Evolutionary conservation across 2,797 vertebrate species (phyloP).

Genomic region (Heteromormyrus szaboi): DNA sequence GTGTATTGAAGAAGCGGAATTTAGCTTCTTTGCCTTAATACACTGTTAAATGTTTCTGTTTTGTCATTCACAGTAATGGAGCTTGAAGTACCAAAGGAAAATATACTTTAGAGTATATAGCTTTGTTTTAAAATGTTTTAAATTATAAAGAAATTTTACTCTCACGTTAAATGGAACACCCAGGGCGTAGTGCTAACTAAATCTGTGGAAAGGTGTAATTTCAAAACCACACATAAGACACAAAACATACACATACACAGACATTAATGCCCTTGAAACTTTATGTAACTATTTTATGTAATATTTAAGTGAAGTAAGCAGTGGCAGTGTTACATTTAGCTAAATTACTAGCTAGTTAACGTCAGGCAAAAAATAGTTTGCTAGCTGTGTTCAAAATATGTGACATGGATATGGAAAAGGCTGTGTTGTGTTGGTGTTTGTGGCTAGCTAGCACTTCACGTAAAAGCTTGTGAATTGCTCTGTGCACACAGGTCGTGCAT

Average conservation of each 20-base stretch:
- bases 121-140: background rate
- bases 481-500: slow-evolving; percentile 74
- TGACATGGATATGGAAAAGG: background rate
- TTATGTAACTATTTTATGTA: background rate
- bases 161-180: background rate
- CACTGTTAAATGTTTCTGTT: background rate
- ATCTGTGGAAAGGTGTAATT: background rate
- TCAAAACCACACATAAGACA: background rate
- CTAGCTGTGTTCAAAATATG: background rate
- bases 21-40: background rate
- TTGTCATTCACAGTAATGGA: background rate
- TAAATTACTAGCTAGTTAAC: background rate
- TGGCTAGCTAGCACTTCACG: background rate
- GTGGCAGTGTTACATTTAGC: background rate
- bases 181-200: background rate
- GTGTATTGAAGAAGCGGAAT: background rate
- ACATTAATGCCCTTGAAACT: background rate
- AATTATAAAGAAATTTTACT: background rate
- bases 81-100: background rate
- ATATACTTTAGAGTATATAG: background rate
- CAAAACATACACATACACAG: background rate
- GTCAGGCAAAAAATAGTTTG: background rate
- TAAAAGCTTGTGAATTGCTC: background rate
- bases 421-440: background rate
- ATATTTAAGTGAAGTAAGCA: background rate